Evolutionary conservation across 2,797 vertebrate genomes (phyloP).

Genomic region (Odontamblyopus rebecca): DNA sequence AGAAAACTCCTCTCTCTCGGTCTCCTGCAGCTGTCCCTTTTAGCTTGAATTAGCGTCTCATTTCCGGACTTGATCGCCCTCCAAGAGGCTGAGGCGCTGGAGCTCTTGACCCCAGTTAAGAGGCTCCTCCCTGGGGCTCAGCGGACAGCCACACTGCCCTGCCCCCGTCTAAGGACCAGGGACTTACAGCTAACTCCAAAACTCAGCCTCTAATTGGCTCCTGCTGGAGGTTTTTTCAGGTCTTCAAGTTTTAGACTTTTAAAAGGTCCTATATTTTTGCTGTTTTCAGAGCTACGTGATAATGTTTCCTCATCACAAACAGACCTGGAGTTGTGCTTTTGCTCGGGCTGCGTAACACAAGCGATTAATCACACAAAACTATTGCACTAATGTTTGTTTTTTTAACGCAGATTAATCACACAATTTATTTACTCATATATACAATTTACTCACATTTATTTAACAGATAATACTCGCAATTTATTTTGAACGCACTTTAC

Average conservation of each 20-base stretch:
- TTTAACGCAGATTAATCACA: too few species aligned
- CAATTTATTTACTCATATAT: too few species aligned
- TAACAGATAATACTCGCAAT: too few species aligned
- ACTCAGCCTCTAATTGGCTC: slow-evolving; percentile 22
- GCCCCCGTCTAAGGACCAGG: neutral
- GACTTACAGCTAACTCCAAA: slow-evolving; percentile 12
- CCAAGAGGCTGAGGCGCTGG: slow-evolving; percentile 37
- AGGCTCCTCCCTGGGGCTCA: slow-evolving; percentile 36
- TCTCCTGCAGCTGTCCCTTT: neutral
- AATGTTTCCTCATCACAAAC: too few species aligned
- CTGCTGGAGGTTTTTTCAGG: neutral
- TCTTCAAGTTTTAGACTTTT: neutral
- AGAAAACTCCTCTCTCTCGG: neutral
- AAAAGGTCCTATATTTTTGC: neutral
- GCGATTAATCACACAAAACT: too few species aligned
- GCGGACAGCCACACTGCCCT: slow-evolving; percentile 26
- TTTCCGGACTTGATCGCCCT: slow-evolving; percentile 49
- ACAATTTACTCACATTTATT: too few species aligned
- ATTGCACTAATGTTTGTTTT: too few species aligned
- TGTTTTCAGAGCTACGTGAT: too few species aligned
- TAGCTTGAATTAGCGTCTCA: slow-evolving; percentile 47
- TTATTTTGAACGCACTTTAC: too few species aligned
- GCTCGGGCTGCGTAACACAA: too few species aligned
- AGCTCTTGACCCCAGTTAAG: slow-evolving; percentile 53
- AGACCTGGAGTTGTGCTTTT: too few species aligned